A percentile compares a stretch with the other conserved stretches of the same genome.
Evolutionary conservation across 1,140 invertebrate genomes (phyloP).

Genomic region (Teleopsis dalmanni): DNA sequence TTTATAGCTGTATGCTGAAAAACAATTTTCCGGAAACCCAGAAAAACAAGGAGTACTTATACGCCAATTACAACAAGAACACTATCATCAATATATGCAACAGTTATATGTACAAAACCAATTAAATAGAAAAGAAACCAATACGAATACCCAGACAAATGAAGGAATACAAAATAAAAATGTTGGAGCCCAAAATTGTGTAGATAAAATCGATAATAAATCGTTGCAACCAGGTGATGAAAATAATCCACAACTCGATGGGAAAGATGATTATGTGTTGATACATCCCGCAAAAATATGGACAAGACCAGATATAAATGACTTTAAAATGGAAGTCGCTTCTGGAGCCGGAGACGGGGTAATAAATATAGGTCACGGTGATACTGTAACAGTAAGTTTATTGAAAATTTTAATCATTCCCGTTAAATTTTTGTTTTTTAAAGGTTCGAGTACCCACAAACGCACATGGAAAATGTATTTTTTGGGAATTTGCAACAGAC

Average conservation of each 20-base stretch:
- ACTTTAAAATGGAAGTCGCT: slow-evolving; percentile 85
- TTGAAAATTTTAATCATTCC: not conserved
- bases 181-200: not conserved
- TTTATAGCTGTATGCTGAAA: slow-evolving; percentile 73
- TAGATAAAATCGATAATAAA: slow-evolving; percentile 17
- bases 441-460: slow-evolving; percentile 90
- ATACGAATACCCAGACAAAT: not conserved
- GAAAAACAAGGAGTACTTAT: slow-evolving; percentile 92
- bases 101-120: slow-evolving; percentile 55
- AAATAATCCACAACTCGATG: slow-evolving; percentile 21
- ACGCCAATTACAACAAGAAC: slow-evolving; percentile 89
- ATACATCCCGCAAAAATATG: slow-evolving; percentile 88
- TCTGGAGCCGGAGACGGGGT: slow-evolving; percentile 89
- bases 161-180: slow-evolving; percentile 7
- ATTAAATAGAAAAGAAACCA: slow-evolving; percentile 14
- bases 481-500: slow-evolving; percentile 99
- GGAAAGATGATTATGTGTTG: slow-evolving; percentile 45
- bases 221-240: slow-evolving; percentile 16
- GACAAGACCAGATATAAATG: slow-evolving; percentile 83
- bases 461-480: slow-evolving; percentile 85
- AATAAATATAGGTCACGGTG: slow-evolving; percentile 85
- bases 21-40: slow-evolving; percentile 85
- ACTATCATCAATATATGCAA: slow-evolving; percentile 97
- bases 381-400: slow-evolving; percentile 75
- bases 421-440: not conserved